Evolutionary conservation across 92 coral and sea anemone genomes (phyloP), one percentile per base, ranked within the genome.

Genomic region (Zoanthus solanderi): DNA sequence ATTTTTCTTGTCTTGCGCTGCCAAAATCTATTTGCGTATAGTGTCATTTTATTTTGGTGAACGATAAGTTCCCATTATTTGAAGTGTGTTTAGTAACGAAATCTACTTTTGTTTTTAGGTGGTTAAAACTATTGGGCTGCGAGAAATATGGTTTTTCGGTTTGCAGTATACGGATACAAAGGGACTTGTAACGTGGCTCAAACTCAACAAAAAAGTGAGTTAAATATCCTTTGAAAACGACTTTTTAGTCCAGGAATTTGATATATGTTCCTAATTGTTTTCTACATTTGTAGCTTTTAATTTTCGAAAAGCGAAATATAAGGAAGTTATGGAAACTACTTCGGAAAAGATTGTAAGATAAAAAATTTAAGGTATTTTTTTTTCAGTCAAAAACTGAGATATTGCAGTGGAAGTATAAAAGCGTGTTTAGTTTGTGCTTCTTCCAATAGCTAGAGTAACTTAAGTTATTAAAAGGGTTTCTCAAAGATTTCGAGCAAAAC

Each of bases 111-210:
- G 58, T 47, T 57, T n/a, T 23, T 71, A 97, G 99, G 99, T 97
- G 53, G 96, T 94, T 53, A 97, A 97, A 79, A 97, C 98, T 42
- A 93, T 97, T 44, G 99, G 98, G 18, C 72, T 97, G 50, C 97
- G 99, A 28, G 99, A 97, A 79, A 91, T 97, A 46, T 97, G 99
- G 99, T 97, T 90, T 74, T 97, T 97, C 58, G 99, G 99, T 7
- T 85, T 97, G 30, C 92, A 90, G 60, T 97, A 90, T 71, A 91
- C 90, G 1, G 98, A 97, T 57, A 86, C 89, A 3, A 95, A 97
- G 80, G 98, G 98, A 0, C 90, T 78, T 16, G 15, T 60, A 5
- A 94, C 98, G 1, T 97, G 99, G 99, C 83, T 97, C 7, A 97
- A 97, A 86, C 82, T 97, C 9, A 94, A 94, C 80, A 97, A 95